Conservation (phyloP, 2,113 vertebrate genomes). For the Okapia johnstoni region DNA sequence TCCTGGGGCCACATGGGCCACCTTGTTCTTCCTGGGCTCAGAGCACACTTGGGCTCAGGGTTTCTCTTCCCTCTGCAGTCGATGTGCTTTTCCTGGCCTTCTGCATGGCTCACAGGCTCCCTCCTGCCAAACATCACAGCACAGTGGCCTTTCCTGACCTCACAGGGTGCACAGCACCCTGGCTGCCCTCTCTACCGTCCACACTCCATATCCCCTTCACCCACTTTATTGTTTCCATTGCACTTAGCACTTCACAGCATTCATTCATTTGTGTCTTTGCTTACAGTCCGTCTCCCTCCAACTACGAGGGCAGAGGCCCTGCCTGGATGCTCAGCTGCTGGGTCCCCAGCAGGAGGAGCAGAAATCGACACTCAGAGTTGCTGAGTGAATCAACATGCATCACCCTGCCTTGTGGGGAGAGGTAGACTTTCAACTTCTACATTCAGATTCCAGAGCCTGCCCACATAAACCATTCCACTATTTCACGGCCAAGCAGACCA, state of each 20-base stretch:
- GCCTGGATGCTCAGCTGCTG: not conserved
- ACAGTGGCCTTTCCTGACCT: not conserved
- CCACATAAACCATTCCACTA: not conserved
- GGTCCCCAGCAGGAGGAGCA: not conserved
- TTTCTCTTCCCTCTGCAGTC: not conserved
- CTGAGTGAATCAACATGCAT: not conserved
- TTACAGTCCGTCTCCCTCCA: accelerated
- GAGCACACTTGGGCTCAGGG: not conserved
- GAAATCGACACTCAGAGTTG: accelerated
- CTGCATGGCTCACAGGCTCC: not conserved
- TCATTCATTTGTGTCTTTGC: not conserved
- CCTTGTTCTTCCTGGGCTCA: not conserved
- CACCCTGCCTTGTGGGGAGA: not conserved
- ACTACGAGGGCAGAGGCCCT: not conserved
- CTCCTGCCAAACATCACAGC: not conserved
- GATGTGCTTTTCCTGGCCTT: not conserved
- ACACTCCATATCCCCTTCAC: accelerated
- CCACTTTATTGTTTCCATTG: accelerated
- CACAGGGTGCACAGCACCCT: accelerated
- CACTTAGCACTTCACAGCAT: not conserved
- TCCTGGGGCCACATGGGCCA: not conserved
- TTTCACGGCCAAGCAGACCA: not conserved
- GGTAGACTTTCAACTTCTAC: not conserved
- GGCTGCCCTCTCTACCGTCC: not conserved
- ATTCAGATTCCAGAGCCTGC: not conserved